Percentiles rank a stretch among this genome's conserved stretches.
Conservation (phyloP, 2,888 invertebrate species). For the Agapostemon virescens region DNA sequence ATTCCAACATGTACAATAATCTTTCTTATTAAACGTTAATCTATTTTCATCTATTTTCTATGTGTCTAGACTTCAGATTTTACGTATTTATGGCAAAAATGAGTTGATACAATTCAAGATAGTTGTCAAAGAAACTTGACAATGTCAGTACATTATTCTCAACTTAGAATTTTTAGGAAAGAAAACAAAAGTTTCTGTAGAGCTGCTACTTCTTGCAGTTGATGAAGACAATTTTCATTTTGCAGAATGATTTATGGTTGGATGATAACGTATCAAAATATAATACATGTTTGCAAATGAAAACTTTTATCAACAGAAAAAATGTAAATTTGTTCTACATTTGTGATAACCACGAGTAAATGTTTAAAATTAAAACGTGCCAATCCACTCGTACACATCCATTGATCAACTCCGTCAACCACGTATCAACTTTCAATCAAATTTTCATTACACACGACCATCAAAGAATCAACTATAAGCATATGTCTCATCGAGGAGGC, state of each 20-base stretch:
- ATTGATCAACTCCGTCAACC: neutral
- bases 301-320: neutral
- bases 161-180: no score
- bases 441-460: constrained; percentile 10
- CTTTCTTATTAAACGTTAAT: neutral
- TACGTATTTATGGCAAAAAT: no score
- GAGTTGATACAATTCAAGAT: no score
- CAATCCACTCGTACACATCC: neutral
- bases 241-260: no score
- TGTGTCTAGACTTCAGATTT: no score
- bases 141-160: no score
- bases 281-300: neutral
- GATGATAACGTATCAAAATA: neutral
- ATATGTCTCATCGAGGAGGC: constrained; percentile 9
- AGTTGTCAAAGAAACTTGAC: no score
- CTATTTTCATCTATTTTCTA: neutral
- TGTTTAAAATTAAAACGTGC: neutral
- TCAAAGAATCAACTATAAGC: neutral
- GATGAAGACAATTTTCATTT: no score
- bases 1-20: no score
- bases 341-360: neutral
- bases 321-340: neutral
- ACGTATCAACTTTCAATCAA: constrained; percentile 17
- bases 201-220: no score
- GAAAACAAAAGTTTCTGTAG: no score